Conservation (phyloP, 1,140 invertebrate genomes). For the Macrotrachela quadricornifera region DNA sequence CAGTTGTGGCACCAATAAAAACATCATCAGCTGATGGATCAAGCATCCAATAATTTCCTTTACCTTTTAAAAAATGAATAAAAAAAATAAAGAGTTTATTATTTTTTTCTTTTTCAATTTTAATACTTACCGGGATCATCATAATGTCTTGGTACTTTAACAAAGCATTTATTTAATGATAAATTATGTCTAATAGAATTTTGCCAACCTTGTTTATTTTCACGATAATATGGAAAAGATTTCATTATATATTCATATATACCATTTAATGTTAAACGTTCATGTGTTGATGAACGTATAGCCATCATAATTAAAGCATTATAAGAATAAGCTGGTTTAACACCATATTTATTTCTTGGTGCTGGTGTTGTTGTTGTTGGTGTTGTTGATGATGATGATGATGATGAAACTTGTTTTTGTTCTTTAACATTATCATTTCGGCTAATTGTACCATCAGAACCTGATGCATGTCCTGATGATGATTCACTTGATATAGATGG, state of each 20-base stretch:
- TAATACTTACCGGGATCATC: conserved; percentile 30
- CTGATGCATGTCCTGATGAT: too few relatives aligned
- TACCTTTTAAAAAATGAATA: conserved; percentile 5
- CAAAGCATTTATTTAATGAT: conserved; percentile 63
- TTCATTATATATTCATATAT: conserved; percentile 99
- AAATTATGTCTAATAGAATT: conserved; percentile 71
- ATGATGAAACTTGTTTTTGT: too few relatives aligned
- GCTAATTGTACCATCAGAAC: too few relatives aligned
- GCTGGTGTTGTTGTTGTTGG: too few relatives aligned
- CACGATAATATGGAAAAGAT: conserved; percentile 59
- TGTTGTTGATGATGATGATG: too few relatives aligned
- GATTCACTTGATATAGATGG: too few relatives aligned
- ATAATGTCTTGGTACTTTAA: conserved; percentile 53
- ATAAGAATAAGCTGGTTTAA: conserved; percentile 83
- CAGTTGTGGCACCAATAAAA: conserved; percentile 86
- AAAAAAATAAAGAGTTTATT: too few relatives aligned
- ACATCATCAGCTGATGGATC: conserved; percentile 61
- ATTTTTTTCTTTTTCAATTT: too few relatives aligned
- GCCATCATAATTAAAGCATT: conserved; percentile 99
- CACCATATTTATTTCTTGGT: conserved; percentile 5
- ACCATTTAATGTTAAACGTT: conserved; percentile 82
- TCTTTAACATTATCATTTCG: too few relatives aligned
- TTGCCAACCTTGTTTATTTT: conserved; percentile 70
- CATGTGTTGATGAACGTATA: conserved; percentile 72
- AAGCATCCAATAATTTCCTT: conserved; percentile 63